These are phyloP conservation scores for Spodoptera picta DNA, from an alignment of 2,888 invertebrate species.

Conservation along the genomic window DNA sequence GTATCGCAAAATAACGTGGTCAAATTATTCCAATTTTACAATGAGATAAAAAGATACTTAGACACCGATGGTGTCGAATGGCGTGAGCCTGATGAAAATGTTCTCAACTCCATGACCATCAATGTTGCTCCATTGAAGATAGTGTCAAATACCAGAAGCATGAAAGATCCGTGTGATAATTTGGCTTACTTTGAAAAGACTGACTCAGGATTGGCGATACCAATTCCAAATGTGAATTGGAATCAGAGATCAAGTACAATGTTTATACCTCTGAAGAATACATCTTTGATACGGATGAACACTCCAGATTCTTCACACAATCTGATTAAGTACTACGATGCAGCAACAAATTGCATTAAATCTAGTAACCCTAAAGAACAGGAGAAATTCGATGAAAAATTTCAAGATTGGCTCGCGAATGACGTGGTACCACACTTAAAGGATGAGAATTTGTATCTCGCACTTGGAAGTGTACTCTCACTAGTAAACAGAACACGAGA, in stretches of 20 bases:
- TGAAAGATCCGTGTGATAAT: slow-evolving; percentile 66
- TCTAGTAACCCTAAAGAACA: slow-evolving; percentile 71
- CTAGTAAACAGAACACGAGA: slow-evolving; percentile 67
- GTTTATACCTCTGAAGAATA: slow-evolving; percentile 89
- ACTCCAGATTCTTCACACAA: slow-evolving; percentile 70
- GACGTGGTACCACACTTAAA: slow-evolving; percentile 86
- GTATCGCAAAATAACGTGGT: slow-evolving; percentile 86
- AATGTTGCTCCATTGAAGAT: slow-evolving; percentile 60
- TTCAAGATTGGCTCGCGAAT: slow-evolving; percentile 87
- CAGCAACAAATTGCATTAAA: slow-evolving; percentile 85
- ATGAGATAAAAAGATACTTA: slow-evolving; percentile 88
- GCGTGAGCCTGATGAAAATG: slow-evolving; percentile 71
- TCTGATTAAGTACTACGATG: slow-evolving; percentile 88
- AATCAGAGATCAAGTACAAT: slow-evolving; percentile 85
- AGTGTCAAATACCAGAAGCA: slow-evolving; percentile 49
- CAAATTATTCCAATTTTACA: slow-evolving; percentile 87
- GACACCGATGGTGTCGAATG: slow-evolving; percentile 89
- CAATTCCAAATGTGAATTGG: slow-evolving; percentile 90
- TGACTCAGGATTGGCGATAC: slow-evolving; percentile 71
- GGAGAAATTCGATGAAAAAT: slow-evolving; percentile 83
- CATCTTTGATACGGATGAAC: slow-evolving; percentile 65
- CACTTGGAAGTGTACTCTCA: slow-evolving; percentile 83
- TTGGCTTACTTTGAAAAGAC: slow-evolving; percentile 74
- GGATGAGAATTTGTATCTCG: slow-evolving; percentile 90
- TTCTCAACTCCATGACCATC: slow-evolving; percentile 66